Evolutionary conservation across 2,113 vertebrate genomes (phyloP).

Genomic region (Symphodus melops): DNA sequence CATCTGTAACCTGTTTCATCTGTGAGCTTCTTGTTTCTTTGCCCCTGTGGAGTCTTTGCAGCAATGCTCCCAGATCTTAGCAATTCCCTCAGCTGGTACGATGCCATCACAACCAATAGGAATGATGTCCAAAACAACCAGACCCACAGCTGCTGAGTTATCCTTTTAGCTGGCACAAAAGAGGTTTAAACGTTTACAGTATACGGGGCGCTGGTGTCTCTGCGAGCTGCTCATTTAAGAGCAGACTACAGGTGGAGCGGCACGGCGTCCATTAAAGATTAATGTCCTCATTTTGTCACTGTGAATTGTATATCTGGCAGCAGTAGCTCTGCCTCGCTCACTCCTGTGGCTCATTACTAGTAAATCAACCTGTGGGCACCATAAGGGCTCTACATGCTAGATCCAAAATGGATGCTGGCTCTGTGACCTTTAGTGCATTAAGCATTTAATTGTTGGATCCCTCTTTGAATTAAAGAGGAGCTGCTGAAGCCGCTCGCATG

Average conservation of each 20-base stretch:
- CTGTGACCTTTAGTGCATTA: slow-evolving; percentile 55
- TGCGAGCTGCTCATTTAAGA: slow-evolving; percentile 24
- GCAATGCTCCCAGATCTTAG: neutral
- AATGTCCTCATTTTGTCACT: slow-evolving; percentile 60
- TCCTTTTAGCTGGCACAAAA: slow-evolving; percentile 4
- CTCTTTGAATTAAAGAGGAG: slow-evolving; percentile 18
- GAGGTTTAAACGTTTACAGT: slow-evolving; percentile 26
- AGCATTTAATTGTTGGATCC: slow-evolving; percentile 21
- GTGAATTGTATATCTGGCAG: slow-evolving; percentile 49
- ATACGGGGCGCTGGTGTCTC: slow-evolving; percentile 1
- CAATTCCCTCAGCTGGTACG: neutral
- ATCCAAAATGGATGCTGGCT: slow-evolving; percentile 46
- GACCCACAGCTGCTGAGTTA: neutral
- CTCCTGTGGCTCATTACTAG: slow-evolving; percentile 44
- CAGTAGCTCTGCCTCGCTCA: slow-evolving; percentile 34
- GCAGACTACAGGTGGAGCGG: slow-evolving; percentile 34
- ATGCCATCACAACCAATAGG: neutral
- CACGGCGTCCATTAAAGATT: slow-evolving; percentile 57
- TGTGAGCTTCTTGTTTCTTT: neutral
- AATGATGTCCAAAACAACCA: neutral
- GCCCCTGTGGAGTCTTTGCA: neutral
- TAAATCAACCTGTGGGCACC: slow-evolving; percentile 57
- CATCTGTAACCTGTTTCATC: no score
- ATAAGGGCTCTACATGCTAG: slow-evolving; percentile 21
- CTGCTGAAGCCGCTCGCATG: slow-evolving; percentile 12